Evolutionary conservation across 2,797 vertebrate species (phyloP).

Genomic region (Arctocebus calabarensis): DNA sequence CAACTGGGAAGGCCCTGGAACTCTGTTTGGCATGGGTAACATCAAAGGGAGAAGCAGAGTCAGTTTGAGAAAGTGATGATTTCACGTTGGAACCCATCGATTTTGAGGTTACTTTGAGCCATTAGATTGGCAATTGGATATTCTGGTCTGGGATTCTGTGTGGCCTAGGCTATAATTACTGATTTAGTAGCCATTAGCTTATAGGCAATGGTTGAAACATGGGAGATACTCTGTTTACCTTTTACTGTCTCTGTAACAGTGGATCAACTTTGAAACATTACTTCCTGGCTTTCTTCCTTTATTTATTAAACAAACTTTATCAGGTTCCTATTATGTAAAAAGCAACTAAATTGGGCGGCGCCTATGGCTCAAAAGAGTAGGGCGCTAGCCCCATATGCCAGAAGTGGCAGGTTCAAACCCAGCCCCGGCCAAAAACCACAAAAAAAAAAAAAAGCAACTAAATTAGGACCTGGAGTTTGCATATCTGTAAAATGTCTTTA

Average conservation of each 20-base stretch:
- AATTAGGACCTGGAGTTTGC: constrained; percentile 16
- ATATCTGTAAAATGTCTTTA: constrained; percentile 7
- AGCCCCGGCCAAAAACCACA: too few species aligned
- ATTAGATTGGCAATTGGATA: background rate
- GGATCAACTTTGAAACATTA: background rate
- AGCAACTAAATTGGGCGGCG: background rate
- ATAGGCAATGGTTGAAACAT: background rate
- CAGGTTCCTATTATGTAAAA: background rate
- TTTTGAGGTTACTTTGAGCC: constrained; percentile 14
- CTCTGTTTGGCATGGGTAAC: background rate
- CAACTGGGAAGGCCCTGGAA: background rate
- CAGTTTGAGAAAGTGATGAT: background rate
- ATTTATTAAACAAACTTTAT: constrained; percentile 49
- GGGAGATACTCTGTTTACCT: constrained; percentile 22
- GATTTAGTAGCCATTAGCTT: background rate
- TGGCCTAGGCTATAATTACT: background rate
- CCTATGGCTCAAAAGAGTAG: too few species aligned
- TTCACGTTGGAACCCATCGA: background rate
- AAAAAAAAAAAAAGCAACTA: background rate
- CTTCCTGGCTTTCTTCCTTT: constrained; percentile 36
- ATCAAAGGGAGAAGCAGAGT: background rate
- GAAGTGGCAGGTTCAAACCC: too few species aligned
- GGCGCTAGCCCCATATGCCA: too few species aligned
- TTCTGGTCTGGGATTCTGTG: background rate
- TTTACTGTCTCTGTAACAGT: constrained; percentile 14